Base-by-base conservation (phyloP, 2,797 vertebrate species). In the Crocodylus rhombifer region DNA sequence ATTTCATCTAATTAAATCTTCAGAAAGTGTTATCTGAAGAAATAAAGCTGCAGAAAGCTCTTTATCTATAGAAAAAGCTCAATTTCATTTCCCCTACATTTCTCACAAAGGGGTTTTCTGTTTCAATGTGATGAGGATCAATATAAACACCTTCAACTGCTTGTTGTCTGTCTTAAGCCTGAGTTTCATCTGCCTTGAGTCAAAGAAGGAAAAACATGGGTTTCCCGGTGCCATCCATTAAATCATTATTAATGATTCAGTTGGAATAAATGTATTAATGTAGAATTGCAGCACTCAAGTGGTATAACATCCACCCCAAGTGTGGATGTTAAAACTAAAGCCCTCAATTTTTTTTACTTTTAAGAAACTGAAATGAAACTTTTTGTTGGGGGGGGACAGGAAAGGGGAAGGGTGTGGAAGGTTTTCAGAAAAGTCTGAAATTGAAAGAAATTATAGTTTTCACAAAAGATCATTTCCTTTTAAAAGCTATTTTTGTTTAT, bases 191-290 rank as follows among this genome's bases (percentile, higher is more conserved):
- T 60, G 90, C 63, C 73, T 62, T 86, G 91, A 94, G 92, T 63
- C 87, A 75, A 86, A 85, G 17, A 71, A 83, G 90, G 76, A 58
- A 94, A 89, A 95, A 42, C 97, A 98, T 95, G 97, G 96, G 83
- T 97, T 98, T 71, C 98, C 98, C 96, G 97, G 98, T 97, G 75
- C 51, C 20, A 80, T 90, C 90, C 88, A 98, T 98, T 97, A 99
- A 99, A 97, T 97, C 97, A 97, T 98, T 98, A 99, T 98, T 97
- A 97, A 99, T 96, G 90, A 97, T 95, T 97, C 93, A 82, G 97
- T 98, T 98, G 97, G 95, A 97, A 96, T 97, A 98, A 98, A 94
- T 79, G 78, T 98, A 97, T 98, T 98, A 97, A 98, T 97, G 97
- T 98, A 98, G 97, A 95, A 97, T 93, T 94, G 82, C 95, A 97